Conservation (phyloP, 2,888 invertebrate species). For the Lacanobia oleracea region DNA sequence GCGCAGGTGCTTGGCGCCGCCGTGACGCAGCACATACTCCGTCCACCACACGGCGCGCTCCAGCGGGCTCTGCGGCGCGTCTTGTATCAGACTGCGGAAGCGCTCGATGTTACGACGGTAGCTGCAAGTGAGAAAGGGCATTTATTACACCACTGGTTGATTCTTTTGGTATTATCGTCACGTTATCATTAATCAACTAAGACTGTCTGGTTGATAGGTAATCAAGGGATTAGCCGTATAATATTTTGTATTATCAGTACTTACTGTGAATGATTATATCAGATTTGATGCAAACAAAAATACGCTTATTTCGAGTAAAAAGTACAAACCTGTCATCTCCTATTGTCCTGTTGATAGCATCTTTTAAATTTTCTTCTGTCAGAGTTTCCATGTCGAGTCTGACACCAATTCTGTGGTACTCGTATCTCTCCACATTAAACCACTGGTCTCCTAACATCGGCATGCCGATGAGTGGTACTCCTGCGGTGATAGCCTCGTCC, state of each 20-base stretch:
- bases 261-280: too few species aligned
- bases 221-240: neutral
- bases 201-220: neutral
- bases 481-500: slow-evolving; percentile 81
- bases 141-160: neutral
- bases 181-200: neutral
- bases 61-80: slow-evolving; percentile 61
- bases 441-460: slow-evolving; percentile 83
- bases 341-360: slow-evolving; percentile 66
- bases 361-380: slow-evolving; percentile 67
- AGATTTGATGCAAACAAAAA: neutral
- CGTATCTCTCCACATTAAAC: slow-evolving; percentile 77
- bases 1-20: slow-evolving; percentile 79
- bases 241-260: neutral
- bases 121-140: slow-evolving; percentile 25
- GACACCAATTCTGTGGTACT: slow-evolving; percentile 72
- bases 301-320: too few species aligned
- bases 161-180: neutral
- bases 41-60: slow-evolving; percentile 81
- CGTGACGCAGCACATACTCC: slow-evolving; percentile 80
- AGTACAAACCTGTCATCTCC: slow-evolving; percentile 66
- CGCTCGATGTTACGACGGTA: slow-evolving; percentile 48
- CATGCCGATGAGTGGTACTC: slow-evolving; percentile 81
- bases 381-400: slow-evolving; percentile 72
- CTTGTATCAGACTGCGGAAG: slow-evolving; percentile 35